Evolutionary conservation across 2,797 vertebrate genomes (phyloP).

Genomic region (Sebastes baramenuke): DNA sequence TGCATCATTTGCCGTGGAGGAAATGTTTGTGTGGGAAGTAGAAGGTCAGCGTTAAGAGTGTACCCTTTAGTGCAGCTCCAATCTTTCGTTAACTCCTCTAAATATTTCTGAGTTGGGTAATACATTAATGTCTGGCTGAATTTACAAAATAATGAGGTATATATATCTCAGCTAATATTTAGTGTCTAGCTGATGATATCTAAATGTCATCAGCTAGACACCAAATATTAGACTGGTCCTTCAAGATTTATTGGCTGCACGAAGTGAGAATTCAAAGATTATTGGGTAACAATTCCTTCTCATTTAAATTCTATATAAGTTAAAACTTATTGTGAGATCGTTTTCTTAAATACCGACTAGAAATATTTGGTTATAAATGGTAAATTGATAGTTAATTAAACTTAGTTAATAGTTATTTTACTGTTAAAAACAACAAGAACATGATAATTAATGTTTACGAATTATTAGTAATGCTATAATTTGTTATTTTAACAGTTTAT

Average conservation of each 20-base stretch:
- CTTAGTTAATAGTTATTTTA: too few species aligned
- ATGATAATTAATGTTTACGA: too few species aligned
- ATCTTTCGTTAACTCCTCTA: not conserved
- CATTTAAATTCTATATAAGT: not conserved
- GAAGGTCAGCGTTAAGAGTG: slow-evolving; percentile 11
- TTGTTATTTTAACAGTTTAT: too few species aligned
- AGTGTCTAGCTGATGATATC: not conserved
- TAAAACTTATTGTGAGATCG: not conserved
- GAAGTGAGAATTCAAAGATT: not conserved
- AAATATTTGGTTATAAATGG: not conserved
- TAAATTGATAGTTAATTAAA: too few species aligned
- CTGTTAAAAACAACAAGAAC: too few species aligned
- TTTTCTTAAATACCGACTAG: not conserved
- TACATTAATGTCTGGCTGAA: not conserved
- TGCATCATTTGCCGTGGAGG: not conserved
- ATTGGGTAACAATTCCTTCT: not conserved
- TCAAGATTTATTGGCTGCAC: not conserved
- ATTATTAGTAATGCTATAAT: too few species aligned
- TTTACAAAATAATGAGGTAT: not conserved
- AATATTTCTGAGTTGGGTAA: not conserved
- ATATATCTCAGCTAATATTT: not conserved
- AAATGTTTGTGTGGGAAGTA: not conserved
- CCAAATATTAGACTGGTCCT: not conserved
- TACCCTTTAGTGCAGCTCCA: not conserved
- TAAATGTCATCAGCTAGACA: not conserved